A percentile compares a stretch with the other conserved stretches of the same genome.
Evolutionary conservation across 2,888 invertebrate genomes (phyloP).

Genomic region (Phymatocera aterrima): DNA sequence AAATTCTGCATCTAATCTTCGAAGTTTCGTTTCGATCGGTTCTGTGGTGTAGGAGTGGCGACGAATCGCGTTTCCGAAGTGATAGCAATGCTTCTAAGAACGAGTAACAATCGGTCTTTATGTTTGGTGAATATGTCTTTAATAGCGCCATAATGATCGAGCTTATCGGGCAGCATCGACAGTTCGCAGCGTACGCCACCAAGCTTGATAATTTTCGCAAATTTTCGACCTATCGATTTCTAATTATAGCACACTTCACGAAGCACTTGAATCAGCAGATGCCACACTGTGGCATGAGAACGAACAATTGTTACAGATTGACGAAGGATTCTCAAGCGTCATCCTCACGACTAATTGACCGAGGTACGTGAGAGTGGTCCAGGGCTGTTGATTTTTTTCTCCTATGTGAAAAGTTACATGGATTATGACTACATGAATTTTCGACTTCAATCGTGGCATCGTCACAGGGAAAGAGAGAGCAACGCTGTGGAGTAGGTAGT

Average conservation of each 20-base stretch:
- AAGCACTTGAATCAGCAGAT: constrained; percentile 19
- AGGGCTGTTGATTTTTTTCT: too few species aligned
- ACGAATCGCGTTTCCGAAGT: too few species aligned
- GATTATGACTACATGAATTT: background rate
- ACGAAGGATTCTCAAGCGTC: background rate
- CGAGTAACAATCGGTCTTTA: too few species aligned
- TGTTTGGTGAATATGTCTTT: too few species aligned
- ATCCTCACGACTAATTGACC: too few species aligned
- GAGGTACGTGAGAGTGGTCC: too few species aligned
- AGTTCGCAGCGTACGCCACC: background rate
- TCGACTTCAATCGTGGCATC: background rate
- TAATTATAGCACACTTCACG: background rate
- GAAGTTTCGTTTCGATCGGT: too few species aligned
- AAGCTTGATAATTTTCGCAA: background rate
- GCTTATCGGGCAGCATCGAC: background rate
- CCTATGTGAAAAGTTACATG: background rate
- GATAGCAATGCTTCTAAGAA: too few species aligned
- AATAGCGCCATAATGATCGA: too few species aligned
- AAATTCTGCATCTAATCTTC: too few species aligned
- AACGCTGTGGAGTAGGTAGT: background rate
- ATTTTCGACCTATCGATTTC: constrained; percentile 10
- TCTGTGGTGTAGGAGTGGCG: too few species aligned
- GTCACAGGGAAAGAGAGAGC: too few species aligned
- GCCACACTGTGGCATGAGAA: background rate
- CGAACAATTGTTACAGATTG: background rate